Evolutionary conservation across 2,113 vertebrate species (phyloP), one percentile per base, ranked within the genome.

Genomic region (Planiliza haematocheilus): DNA sequence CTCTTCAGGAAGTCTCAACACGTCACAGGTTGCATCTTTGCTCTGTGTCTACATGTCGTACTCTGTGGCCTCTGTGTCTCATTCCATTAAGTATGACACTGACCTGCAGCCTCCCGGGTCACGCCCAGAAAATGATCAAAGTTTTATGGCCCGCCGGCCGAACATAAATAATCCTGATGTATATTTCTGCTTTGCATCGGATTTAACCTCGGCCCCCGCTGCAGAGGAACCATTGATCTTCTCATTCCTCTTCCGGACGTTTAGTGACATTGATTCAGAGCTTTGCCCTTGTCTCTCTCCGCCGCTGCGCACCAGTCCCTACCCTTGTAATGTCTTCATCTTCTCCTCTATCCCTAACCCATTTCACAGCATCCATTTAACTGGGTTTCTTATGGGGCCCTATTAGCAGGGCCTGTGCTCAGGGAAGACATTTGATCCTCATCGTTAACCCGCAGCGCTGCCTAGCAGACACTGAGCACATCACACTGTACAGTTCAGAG

Each of bases 221-320:
- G 43, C 24, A 77, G 59, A 21, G 17, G 65, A 79, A 21, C 43
- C 63, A 77, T 82, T 5, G 56, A 80, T 85, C 60, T 21, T 18
- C 11, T 14, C 70, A 55, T 88, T 69, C n/a, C 13, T 89, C 84
- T 81, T 76, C 56, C 51, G 56, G 80, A 77, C 82, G 45, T 78
- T 86, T 70, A 70, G 71, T 56, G 63, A 85, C 82, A 82, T 65
- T 80, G 81, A 89, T 88, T 78, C 76, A 70, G 45, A 2, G 49
- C 72, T 82, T 66, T 56, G 61, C 18, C 62, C 81, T 73, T 41
- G 60, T 86, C 77, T 79, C 59, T 82, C 79, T 74, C 51, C 21
- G 13, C 77, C 38, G 17, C 62, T 64, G 34, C 48, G 49, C 67
- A 60, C 74, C 57, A 1, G 20, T 59, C 71, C 49, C n/a, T n/a